Evolutionary conservation across 2,888 invertebrate species (phyloP).

Genomic region (Diadegma fenestrale): DNA sequence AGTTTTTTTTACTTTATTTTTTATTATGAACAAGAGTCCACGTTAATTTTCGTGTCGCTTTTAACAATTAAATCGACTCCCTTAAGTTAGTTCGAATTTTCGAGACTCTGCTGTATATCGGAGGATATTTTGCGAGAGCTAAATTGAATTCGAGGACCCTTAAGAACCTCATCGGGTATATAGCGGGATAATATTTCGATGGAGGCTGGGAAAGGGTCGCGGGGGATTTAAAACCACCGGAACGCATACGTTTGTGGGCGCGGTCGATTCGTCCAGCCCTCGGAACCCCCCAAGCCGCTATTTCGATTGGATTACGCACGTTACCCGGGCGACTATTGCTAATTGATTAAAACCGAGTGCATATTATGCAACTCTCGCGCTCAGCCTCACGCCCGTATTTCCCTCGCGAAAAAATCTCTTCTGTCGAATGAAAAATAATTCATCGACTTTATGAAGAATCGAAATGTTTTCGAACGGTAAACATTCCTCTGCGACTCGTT

Average conservation of each 20-base stretch:
- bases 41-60: not conserved
- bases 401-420: constrained; percentile 29
- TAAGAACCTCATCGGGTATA: constrained; percentile 15
- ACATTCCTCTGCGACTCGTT: not conserved
- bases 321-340: constrained; percentile 65
- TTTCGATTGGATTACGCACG: constrained; percentile 77
- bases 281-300: constrained; percentile 48
- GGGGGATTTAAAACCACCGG: constrained; percentile 63
- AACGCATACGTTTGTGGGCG: constrained; percentile 67
- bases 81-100: not conserved
- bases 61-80: not conserved
- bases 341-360: constrained; percentile 80
- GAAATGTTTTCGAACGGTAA: constrained; percentile 7
- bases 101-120: not conserved
- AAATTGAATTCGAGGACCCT: not conserved
- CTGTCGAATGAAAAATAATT: constrained; percentile 19
- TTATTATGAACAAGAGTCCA: not conserved
- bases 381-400: constrained; percentile 10
- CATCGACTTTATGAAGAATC: constrained; percentile 19
- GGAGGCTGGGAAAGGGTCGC: constrained; percentile 27
- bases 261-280: constrained; percentile 51
- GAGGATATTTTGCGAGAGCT: not conserved
- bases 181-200: constrained; percentile 37
- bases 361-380: constrained; percentile 61
- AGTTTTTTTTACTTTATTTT: not conserved